Evolutionary conservation across 2,888 invertebrate species (phyloP).

Genomic region (Eupeodes latifasciatus): DNA sequence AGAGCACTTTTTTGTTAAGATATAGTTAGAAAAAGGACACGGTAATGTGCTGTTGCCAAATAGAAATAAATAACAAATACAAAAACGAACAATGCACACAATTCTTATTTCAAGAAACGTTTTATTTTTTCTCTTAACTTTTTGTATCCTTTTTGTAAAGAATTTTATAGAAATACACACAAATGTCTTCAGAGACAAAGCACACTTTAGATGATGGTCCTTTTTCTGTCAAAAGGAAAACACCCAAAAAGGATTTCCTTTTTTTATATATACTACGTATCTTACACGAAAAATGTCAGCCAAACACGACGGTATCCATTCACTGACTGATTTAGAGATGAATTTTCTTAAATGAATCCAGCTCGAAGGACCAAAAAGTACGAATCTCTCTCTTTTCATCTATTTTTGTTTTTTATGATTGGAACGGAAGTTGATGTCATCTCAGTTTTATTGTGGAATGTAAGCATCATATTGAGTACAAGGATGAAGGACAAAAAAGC

Average conservation of each 20-base stretch:
- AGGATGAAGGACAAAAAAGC: slow-evolving; percentile 56
- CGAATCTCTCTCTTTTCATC: slow-evolving; percentile 8
- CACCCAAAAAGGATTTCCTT: slow-evolving; percentile 39
- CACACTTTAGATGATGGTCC: background rate
- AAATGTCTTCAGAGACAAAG: slow-evolving; percentile 1
- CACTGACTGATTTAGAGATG: slow-evolving; percentile 63
- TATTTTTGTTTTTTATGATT: background rate
- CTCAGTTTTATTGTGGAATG: slow-evolving; percentile 55
- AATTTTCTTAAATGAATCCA: slow-evolving; percentile 60
- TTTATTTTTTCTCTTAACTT: background rate
- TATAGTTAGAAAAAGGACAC: slow-evolving; percentile 25
- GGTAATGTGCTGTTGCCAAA: background rate
- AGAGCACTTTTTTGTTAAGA: slow-evolving; percentile 20
- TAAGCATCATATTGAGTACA: slow-evolving; percentile 53
- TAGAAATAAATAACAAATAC: background rate
- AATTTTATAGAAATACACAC: background rate
- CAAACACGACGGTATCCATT: slow-evolving; percentile 68
- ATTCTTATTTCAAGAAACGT: background rate
- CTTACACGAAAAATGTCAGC: slow-evolving; percentile 34
- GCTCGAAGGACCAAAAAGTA: slow-evolving; percentile 45
- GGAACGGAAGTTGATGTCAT: slow-evolving; percentile 28
- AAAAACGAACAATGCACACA: background rate
- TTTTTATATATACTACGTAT: background rate
- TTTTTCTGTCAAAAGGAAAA: slow-evolving; percentile 27
- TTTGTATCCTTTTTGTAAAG: background rate